Evolutionary conservation across 2,797 vertebrate species (phyloP).

Genomic region (Lepilemur ruficaudatus): DNA sequence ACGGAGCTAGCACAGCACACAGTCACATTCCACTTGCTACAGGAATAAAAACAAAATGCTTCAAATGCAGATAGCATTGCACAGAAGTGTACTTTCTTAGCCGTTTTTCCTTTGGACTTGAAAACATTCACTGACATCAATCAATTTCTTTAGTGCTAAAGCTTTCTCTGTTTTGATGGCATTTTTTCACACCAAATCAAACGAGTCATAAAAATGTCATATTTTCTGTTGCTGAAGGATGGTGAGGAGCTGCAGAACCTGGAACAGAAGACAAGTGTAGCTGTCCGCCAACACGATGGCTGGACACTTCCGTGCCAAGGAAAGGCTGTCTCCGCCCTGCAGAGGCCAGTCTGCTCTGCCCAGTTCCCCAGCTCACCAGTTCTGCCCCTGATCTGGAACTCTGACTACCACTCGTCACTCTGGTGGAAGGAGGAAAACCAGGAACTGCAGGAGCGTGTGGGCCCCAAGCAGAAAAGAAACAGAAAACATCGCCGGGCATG

Average conservation of each 20-base stretch:
- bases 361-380: neutral
- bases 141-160: neutral
- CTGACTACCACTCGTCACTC: neutral
- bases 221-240: neutral
- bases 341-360: neutral
- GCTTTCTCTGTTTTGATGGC: neutral
- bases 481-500: neutral
- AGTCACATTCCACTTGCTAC: neutral
- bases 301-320: neutral
- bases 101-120: neutral
- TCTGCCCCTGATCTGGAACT: neutral
- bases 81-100: neutral
- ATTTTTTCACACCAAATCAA: slow-evolving; percentile 7
- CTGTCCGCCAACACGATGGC: neutral
- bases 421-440: neutral
- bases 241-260: neutral
- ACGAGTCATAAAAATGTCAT: neutral
- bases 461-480: neutral
- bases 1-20: neutral
- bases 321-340: neutral
- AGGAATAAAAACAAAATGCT: neutral
- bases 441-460: neutral
- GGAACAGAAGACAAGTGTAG: neutral
- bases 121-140: neutral
- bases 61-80: neutral